A percentile compares a stretch with the other conserved stretches of the same genome.
phyloP scores from a whole-genome alignment of 1,140 invertebrate species.

The Drosophila repletoides region DNA sequence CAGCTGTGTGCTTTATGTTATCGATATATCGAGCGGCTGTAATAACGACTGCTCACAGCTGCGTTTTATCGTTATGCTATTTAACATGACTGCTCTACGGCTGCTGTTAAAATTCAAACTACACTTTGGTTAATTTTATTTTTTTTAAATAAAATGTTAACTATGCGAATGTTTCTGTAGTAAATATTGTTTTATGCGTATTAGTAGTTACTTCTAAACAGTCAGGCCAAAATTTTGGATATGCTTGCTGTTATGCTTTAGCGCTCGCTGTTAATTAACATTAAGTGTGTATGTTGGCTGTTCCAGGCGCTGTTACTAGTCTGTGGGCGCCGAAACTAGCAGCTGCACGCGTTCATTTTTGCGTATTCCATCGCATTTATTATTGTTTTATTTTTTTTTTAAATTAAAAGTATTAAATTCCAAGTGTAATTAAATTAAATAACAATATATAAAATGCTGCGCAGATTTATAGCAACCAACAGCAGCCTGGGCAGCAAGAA shows the following conservation, averaged over 20 bases:
- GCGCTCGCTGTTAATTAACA: slow-evolving; percentile 4
- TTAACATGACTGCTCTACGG: too few relatives aligned
- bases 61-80: too few relatives aligned
- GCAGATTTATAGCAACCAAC: slow-evolving; percentile 18
- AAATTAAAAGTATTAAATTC: not conserved
- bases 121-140: too few relatives aligned
- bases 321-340: not conserved
- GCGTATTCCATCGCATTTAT: not conserved
- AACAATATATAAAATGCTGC: slow-evolving; percentile 31
- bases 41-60: not conserved
- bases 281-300: not conserved
- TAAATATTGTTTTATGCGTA: too few relatives aligned
- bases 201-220: too few relatives aligned
- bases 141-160: too few relatives aligned
- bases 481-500: not conserved
- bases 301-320: slow-evolving; percentile 3
- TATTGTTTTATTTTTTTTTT: not conserved
- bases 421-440: slow-evolving; percentile 1
- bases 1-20: slow-evolving; percentile 21
- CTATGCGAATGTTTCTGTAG: too few relatives aligned
- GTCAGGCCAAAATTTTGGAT: too few relatives aligned
- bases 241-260: too few relatives aligned
- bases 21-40: not conserved
- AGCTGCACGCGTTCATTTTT: not conserved
- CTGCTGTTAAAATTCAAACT: too few relatives aligned